Conservation (phyloP, 2,888 invertebrate species). For the Drosophila limbata region DNA sequence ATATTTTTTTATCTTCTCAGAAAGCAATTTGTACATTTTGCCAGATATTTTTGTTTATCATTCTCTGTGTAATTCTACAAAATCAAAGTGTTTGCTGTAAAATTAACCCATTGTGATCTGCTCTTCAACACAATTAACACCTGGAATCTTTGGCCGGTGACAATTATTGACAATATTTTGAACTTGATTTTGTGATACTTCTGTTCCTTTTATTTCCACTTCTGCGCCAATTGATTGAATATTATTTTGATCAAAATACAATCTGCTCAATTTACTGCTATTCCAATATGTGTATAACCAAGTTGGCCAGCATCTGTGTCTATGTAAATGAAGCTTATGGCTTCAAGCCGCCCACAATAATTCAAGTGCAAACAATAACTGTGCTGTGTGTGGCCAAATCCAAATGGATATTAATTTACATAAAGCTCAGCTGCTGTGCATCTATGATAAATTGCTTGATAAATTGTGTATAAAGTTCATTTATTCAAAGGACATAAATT, state of each 20-base stretch:
- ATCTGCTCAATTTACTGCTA: conserved; percentile 1
- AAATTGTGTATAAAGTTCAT: conserved; percentile 7
- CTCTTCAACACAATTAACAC: conserved; percentile 35
- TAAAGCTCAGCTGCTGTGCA: conserved; percentile 17
- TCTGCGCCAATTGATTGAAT: not conserved
- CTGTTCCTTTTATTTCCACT: too few species aligned
- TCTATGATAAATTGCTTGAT: conserved; percentile 6
- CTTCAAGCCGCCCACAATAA: not conserved
- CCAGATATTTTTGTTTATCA: conserved; percentile 16
- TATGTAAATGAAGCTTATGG: not conserved
- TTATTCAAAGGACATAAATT: conserved; percentile 20
- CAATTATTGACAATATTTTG: conserved; percentile 14
- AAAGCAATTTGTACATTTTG: conserved; percentile 17
- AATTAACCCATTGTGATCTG: conserved; percentile 18
- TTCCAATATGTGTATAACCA: not conserved
- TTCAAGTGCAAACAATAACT: conserved; percentile 22
- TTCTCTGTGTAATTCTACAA: conserved; percentile 5
- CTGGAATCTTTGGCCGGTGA: not conserved
- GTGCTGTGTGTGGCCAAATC: conserved; percentile 9
- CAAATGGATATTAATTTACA: conserved; percentile 24
- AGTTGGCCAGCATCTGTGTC: not conserved
- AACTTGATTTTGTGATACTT: conserved; percentile 18
- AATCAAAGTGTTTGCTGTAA: conserved; percentile 25
- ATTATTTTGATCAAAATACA: conserved; percentile 2
- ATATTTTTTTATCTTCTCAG: conserved; percentile 39